Base-by-base conservation (phyloP, 2,888 invertebrate species). In the Silvanus unidentatus region DNA sequence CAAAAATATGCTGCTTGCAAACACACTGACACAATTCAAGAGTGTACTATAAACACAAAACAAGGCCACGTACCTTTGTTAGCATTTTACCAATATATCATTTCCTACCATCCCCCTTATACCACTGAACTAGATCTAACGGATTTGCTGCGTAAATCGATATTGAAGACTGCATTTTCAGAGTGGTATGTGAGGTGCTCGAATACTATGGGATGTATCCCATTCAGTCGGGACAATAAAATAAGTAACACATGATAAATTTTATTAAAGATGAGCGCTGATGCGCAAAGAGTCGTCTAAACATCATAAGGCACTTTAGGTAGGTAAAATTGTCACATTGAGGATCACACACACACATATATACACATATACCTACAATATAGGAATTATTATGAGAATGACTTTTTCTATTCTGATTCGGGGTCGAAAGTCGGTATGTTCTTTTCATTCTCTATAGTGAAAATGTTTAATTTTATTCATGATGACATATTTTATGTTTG, bases 221-320 rank as follows among this genome's bases (percentile, higher is more conserved):
- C 52, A 57, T 53, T 51, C 48, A 41, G 36, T 41, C 40, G 42
- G 52, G 47, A 64, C 62, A 66, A 65, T 58, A 54, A 57, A 57
- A 59, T 60, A 51, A 63, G 59, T 60, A 68, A 66, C 69, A 68
- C 68, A 67, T 68, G 68, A 70, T 69, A 69, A 68, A 68, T 68
- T 64, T 63, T 57, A 66, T 69, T 68, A 62, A 62, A 53, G 55
- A 57, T 58, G 57, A 48, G 55, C 64, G 56, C 43, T 57, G 60
- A 64, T 53, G 66, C 66, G 61, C 53, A 55, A 63, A 63, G 59
- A 64, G 62, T 64, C 66, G 59, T 57, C 61, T 57, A 65, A 66
- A 66, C 66, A 67, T 50, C 44, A 50, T 59, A 57, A 59, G 60
- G 55, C 53, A 56, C 22, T 22, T 8, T 5, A 22, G 3, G 8